Conservation (phyloP, 2,797 vertebrate species). For the Falco cherrug region DNA sequence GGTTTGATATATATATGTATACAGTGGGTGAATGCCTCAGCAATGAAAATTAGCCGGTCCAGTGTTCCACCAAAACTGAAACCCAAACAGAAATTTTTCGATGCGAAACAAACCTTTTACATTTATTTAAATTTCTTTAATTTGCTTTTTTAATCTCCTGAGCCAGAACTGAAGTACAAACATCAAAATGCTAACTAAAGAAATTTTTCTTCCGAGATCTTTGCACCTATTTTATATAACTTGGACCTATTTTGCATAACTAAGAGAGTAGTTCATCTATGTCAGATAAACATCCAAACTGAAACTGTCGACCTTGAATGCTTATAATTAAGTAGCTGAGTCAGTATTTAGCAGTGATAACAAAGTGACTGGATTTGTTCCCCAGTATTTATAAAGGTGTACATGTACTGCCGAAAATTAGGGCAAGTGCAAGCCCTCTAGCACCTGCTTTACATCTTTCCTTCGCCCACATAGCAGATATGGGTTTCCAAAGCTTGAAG, state of each 20-base stretch:
- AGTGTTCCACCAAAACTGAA: conserved; percentile 1
- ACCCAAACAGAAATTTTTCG: background rate
- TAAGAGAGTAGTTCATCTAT: background rate
- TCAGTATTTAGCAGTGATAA: background rate
- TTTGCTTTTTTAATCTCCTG: background rate
- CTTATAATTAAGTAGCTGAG: background rate
- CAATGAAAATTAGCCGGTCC: background rate
- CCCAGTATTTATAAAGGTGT: background rate
- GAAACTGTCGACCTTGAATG: background rate
- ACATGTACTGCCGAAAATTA: background rate
- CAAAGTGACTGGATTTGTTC: background rate
- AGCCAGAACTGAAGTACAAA: background rate
- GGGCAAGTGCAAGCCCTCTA: background rate
- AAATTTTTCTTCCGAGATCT: background rate
- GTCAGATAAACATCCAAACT: background rate
- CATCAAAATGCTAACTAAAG: background rate
- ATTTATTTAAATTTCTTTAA: background rate
- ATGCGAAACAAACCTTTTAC: background rate
- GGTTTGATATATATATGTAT: background rate
- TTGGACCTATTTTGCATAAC: background rate
- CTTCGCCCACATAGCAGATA: background rate
- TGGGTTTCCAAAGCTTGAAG: background rate
- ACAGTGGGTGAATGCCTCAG: background rate
- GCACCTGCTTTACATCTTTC: background rate
- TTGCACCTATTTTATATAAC: background rate